Base-by-base conservation (phyloP, 2,113 vertebrate genomes). In the Muscicapa adusta region DNA sequence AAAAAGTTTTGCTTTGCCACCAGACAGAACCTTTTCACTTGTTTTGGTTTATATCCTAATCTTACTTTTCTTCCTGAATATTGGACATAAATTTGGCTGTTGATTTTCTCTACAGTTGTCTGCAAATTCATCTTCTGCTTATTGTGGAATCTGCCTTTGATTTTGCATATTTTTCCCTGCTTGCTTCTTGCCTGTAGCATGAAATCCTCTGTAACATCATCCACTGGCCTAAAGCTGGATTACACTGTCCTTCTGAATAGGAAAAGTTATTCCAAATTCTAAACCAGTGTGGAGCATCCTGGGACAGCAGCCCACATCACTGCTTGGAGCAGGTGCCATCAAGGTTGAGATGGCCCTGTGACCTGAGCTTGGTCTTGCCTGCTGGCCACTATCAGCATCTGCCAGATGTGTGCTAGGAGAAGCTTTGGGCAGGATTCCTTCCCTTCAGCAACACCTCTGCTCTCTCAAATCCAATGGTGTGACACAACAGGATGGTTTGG, bases 401-500 rank as follows among this genome's bases (percentile, higher is more conserved):
- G 1, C 23, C 23, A 12, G 4, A 1, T 38, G 20, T 2, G 0
- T 23, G 9, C 25, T 34, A 40, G 34, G 33, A 67, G 11, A 31
- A 38, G 18, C 6, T 17, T 24, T 34, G 43, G 45, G 7, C 42
- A 18, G 45, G 25, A 71, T 22, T 42, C 29, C 60, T 66, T 50
- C 14, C 11, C 9, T 81, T 38, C 48, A 58, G 15, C 38, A 63
- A 2, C 23, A 17, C n/a, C 12, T 43, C 33, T 43, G 23, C 24
- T 9, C 22, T n/a, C 5, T 29, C 48, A 4, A 25, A 42, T 13
- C 38, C 42, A 2, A 1, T 0, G 0, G 14, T 4, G 26, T 23
- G n/a, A 33, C 43, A 8, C 28, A 57, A 28, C 36, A 61, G 28
- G 20, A 17, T 28, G n/a, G 18, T 17, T 75, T 34, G 23, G 26